Evolutionary conservation across 53 echinoderm and acorn worm genomes (phyloP).

Genomic region (Patiria pectinifera): DNA sequence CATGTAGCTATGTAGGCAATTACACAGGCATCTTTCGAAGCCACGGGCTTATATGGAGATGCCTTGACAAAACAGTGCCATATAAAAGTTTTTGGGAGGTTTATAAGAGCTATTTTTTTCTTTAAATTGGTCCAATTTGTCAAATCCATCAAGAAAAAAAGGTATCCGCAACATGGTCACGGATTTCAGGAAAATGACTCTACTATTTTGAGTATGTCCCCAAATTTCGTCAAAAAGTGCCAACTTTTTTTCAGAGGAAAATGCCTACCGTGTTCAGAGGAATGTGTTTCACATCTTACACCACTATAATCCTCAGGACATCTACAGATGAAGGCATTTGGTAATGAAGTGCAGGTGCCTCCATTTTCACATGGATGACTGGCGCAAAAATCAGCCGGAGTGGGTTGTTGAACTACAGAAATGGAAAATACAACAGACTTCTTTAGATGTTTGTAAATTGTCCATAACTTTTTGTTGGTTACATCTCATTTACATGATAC

Average conservation of each 20-base stretch:
- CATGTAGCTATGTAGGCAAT: too few species aligned
- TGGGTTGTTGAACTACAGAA: neutral
- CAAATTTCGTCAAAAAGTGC: neutral
- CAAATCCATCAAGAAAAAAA: too few species aligned
- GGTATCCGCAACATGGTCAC: too few species aligned
- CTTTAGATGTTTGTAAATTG: neutral
- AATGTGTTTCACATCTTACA: slow-evolving; percentile 34
- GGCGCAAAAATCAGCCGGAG: slow-evolving; percentile 48
- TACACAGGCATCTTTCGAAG: too few species aligned
- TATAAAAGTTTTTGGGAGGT: too few species aligned
- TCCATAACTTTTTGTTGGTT: too few species aligned
- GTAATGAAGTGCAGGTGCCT: slow-evolving; percentile 29
- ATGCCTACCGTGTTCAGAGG: slow-evolving; percentile 32
- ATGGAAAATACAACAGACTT: neutral
- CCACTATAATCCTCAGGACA: slow-evolving; percentile 47
- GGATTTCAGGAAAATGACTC: too few species aligned
- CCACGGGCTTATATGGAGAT: too few species aligned
- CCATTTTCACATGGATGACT: slow-evolving; percentile 62
- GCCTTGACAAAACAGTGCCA: too few species aligned
- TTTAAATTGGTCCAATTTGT: too few species aligned
- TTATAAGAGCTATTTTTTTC: too few species aligned
- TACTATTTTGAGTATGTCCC: neutral
- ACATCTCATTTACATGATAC: too few species aligned
- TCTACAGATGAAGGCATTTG: slow-evolving; percentile 57
- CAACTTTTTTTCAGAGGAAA: neutral